Conservation (phyloP, 2,888 invertebrate species). For the Odontomyia ornata region DNA sequence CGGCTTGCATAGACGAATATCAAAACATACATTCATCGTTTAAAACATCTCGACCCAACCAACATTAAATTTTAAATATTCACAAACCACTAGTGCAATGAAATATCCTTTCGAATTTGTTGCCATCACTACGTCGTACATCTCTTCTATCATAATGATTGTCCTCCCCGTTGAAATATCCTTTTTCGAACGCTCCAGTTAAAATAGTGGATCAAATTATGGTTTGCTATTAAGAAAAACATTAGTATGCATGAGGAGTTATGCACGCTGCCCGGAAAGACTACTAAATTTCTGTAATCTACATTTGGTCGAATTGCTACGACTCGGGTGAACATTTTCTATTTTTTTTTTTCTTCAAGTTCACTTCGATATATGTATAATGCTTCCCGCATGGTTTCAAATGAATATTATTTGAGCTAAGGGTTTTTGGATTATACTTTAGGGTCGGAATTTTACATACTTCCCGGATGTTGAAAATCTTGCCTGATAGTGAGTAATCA, state of each 20-base stretch:
- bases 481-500: too few species aligned
- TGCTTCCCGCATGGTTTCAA: neutral
- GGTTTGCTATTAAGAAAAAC: conserved; percentile 50
- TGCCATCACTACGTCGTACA: neutral
- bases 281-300: neutral
- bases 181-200: conserved; percentile 44
- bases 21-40: too few species aligned
- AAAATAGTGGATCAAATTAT: conserved; percentile 49
- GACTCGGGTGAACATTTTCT: neutral
- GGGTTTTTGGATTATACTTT: too few species aligned
- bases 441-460: too few species aligned
- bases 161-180: conserved; percentile 1
- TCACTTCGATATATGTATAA: neutral
- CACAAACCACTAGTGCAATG: conserved; percentile 7
- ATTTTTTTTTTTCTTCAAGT: neutral
- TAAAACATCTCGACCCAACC: too few species aligned
- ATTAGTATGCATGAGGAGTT: conserved; percentile 50
- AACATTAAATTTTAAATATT: neutral
- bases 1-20: too few species aligned
- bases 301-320: neutral
- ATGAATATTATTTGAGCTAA: conserved; percentile 1
- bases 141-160: neutral
- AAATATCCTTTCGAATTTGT: conserved; percentile 3
- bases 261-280: conserved; percentile 26
- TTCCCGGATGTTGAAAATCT: too few species aligned